Evolutionary conservation across 2,113 vertebrate genomes (phyloP).

Genomic region (Danio rerio): GRCz12tu NC_133184.1:43417501-43418000

Average conservation of each 20-base stretch:
- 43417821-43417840: background rate
- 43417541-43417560: too few species aligned
- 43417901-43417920: constrained; percentile 49
- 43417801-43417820: background rate
- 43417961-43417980: constrained; percentile 61
- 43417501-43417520: too few species aligned
- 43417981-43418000: constrained; percentile 56
- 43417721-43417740: background rate
- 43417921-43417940: constrained; percentile 70
- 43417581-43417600: too few species aligned
- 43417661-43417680: too few species aligned
- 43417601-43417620: too few species aligned
- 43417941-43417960: constrained; percentile 67
- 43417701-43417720: background rate
- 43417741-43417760: background rate
- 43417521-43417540: too few species aligned
- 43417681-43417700: background rate
- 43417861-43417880: constrained; percentile 48
- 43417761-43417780: background rate
- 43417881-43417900: constrained; percentile 24
- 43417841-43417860: constrained; percentile 19
- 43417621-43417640: too few species aligned
- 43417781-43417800: background rate
- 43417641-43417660: too few species aligned
- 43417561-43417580: too few species aligned